A percentile compares a stretch with the other conserved stretches of the same genome.
These are phyloP conservation scores for Strigamia crassipes DNA, from an alignment of 2,888 invertebrate genomes.

Conservation along the genomic window DNA sequence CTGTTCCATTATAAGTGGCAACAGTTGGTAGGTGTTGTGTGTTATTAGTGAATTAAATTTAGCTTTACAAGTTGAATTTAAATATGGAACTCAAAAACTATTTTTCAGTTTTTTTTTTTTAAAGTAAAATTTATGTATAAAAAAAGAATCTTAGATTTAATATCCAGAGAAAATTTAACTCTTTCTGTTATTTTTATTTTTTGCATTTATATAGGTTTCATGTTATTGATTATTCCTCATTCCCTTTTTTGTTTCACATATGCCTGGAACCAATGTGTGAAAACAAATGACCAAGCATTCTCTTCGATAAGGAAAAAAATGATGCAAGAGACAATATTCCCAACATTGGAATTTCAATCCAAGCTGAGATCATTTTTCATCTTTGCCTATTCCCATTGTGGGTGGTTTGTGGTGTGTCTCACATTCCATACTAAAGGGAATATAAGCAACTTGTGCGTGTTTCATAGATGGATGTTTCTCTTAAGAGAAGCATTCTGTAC, in stretches of 20 bases:
- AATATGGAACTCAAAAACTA: too few species aligned
- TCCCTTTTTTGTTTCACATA: background rate
- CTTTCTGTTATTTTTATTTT: too few species aligned
- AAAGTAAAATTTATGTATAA: too few species aligned
- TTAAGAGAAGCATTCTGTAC: background rate
- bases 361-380: slow-evolving; percentile 10
- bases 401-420: background rate
- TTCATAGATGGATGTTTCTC: slow-evolving; percentile 16
- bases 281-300: slow-evolving; percentile 19
- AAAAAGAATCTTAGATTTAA: background rate
- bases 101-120: too few species aligned
- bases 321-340: background rate
- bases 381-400: slow-evolving; percentile 30
- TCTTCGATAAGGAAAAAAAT: slow-evolving; percentile 4
- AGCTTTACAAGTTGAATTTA: slow-evolving; percentile 2
- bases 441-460: background rate
- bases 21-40: background rate
- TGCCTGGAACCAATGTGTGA: background rate
- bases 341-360: slow-evolving; percentile 15
- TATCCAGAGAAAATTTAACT: background rate
- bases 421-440: slow-evolving; percentile 30
- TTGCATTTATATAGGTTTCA: slow-evolving; percentile 26
- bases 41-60: slow-evolving; percentile 1
- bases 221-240: background rate
- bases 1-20: background rate